Conservation (phyloP, 2,797 vertebrate species). For the Spatula clypeata region DNA sequence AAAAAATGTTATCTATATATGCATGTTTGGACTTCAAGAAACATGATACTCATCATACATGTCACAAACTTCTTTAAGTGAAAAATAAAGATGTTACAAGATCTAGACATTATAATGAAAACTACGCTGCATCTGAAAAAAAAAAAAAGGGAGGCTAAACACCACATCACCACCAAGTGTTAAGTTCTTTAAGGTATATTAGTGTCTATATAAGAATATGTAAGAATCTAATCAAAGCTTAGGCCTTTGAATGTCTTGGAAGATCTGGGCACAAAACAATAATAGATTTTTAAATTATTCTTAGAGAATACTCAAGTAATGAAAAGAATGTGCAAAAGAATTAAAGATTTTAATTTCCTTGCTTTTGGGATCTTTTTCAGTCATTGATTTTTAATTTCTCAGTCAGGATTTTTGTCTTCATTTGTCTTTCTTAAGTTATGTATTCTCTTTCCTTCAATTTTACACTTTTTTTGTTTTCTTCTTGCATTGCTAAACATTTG, state of each 20-base stretch:
- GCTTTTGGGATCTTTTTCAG: background rate
- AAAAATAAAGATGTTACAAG: background rate
- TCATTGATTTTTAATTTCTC: background rate
- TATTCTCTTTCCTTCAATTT: background rate
- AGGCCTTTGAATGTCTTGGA: background rate
- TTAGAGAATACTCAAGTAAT: background rate
- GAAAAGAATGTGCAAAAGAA: background rate
- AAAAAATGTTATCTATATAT: no score
- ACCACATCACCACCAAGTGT: accelerated
- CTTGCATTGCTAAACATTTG: background rate
- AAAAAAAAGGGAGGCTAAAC: background rate
- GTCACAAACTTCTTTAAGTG: background rate
- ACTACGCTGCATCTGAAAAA: background rate
- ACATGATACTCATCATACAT: no score
- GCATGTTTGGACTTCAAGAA: background rate
- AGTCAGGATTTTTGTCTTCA: background rate
- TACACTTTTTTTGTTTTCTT: background rate
- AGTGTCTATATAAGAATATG: accelerated
- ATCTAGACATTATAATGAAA: background rate
- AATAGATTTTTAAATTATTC: background rate
- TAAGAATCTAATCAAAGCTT: background rate
- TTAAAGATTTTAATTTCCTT: background rate
- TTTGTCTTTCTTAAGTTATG: background rate
- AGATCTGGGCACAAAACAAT: background rate
- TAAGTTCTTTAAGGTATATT: background rate